Base-by-base conservation (phyloP, 2,113 vertebrate species). In the Oncorhynchus clarkii region DNA sequence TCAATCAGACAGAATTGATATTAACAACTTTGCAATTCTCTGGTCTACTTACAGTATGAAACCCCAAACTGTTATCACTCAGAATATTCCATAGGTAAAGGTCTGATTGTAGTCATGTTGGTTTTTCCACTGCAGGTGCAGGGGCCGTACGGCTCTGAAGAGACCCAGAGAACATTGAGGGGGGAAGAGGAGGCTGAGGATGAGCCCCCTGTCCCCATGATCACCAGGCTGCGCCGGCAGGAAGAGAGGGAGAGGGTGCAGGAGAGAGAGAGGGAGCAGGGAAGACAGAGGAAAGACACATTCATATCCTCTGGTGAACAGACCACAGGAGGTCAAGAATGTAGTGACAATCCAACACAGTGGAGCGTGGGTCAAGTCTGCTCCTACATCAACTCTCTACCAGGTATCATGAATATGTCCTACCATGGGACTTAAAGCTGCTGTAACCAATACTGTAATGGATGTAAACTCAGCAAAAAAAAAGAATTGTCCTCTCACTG, bases 321-420 rank as follows among this genome's bases (percentile, higher is more conserved):
- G 5, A 54, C 51, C 16, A 93, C 92, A 0, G 91, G 87, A 31
- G 89, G 39, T 12, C 39, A 91, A 29, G 92, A 89, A 5, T 78
- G 89, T 2, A 89, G 93, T 14, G 16, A 54, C 12, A 54, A 54
- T 80, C 95, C 96, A 0, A 94, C 95, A 0, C 83, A 92, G 9
- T 98, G 96, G 96, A 96, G 91, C 1, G 96, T 98, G 1, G 94
- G 97, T 79, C 95, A 97, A 82, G 96, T 98, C 11, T 98, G 95
- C 93, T 92, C 94, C 72, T 98, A 94, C 70, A 96, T 98, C 82
- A 94, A 77, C 88, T 94, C 95, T 74, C 88, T 98, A 82, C 96
- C 96, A 86, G 96, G 96, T 98, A 93, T 14, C 24, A 80, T 59
- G 0, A 49, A 57, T 45, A 20, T n/a, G 29, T 22, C 54, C 3